phyloP scores from a whole-genome alignment of 2,888 invertebrate species.

The Lithophane socia region DNA sequence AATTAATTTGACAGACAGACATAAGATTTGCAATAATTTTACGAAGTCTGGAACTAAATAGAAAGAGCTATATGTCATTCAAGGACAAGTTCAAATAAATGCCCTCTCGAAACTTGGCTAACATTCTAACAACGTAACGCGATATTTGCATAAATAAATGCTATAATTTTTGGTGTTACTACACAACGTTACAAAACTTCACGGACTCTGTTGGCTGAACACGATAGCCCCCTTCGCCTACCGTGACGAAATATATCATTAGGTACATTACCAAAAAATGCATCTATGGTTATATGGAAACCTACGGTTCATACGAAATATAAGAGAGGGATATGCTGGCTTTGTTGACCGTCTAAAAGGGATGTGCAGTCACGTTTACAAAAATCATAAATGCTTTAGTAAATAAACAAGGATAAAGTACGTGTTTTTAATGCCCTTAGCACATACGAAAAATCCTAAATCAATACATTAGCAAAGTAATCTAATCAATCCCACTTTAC shows the following conservation, averaged over 20 bases:
- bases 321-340: background rate
- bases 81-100: conserved; percentile 19
- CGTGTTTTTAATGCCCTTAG: background rate
- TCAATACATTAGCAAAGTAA: background rate
- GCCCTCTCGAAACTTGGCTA: background rate
- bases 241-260: conserved; percentile 45
- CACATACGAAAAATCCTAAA: background rate
- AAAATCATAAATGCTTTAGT: background rate
- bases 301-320: background rate
- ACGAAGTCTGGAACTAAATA: background rate
- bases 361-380: background rate
- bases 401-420: background rate
- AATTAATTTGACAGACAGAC: background rate
- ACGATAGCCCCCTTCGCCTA: conserved; percentile 35
- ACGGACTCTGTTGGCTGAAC: conserved; percentile 35
- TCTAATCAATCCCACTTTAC: too few species aligned
- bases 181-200: conserved; percentile 43
- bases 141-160: conserved; percentile 33
- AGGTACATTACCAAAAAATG: conserved; percentile 32
- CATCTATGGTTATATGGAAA: background rate
- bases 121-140: background rate
- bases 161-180: conserved; percentile 51
- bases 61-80: background rate
- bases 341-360: background rate
- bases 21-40: background rate